phyloP scores from a whole-genome alignment of 2,888 invertebrate species.

The Linnaemya tessellans region DNA sequence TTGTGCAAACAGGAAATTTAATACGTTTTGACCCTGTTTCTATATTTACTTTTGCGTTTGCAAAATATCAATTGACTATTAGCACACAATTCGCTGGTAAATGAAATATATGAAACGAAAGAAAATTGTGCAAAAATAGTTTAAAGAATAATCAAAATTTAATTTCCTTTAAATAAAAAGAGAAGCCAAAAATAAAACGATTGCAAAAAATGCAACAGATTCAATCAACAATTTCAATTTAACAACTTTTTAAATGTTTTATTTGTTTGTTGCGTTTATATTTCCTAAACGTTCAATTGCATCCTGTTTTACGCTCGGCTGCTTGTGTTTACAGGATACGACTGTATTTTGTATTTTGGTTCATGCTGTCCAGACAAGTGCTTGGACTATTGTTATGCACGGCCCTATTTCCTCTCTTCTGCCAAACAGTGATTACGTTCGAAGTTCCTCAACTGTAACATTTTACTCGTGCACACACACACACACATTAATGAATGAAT shows the following conservation, averaged over 20 bases:
- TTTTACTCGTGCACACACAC: background rate
- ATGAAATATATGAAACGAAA: conserved; percentile 24
- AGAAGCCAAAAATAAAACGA: conserved; percentile 23
- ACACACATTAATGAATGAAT: too few relatives aligned
- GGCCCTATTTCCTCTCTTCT: conserved; percentile 23
- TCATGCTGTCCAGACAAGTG: background rate
- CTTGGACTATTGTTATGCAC: background rate
- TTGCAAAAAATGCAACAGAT: conserved; percentile 21
- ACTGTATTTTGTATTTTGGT: background rate
- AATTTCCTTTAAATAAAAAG: conserved; percentile 40
- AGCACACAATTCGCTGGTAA: conserved; percentile 34
- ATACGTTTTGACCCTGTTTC: conserved; percentile 70
- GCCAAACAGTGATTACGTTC: conserved; percentile 54
- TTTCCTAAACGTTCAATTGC: conserved; percentile 63
- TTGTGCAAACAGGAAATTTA: conserved; percentile 67
- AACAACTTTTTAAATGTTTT: conserved; percentile 49
- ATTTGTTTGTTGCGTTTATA: conserved; percentile 11
- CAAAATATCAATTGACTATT: conserved; percentile 41
- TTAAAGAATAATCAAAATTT: background rate
- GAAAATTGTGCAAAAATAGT: conserved; percentile 26
- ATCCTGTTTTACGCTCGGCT: conserved; percentile 71
- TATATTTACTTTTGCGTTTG: conserved; percentile 32
- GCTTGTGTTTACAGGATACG: conserved; percentile 60
- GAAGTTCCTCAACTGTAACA: conserved; percentile 66
- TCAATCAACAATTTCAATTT: conserved; percentile 49